Evolutionary conservation across 2,113 vertebrate species (phyloP).

Genomic region (Psettodes erumei): DNA sequence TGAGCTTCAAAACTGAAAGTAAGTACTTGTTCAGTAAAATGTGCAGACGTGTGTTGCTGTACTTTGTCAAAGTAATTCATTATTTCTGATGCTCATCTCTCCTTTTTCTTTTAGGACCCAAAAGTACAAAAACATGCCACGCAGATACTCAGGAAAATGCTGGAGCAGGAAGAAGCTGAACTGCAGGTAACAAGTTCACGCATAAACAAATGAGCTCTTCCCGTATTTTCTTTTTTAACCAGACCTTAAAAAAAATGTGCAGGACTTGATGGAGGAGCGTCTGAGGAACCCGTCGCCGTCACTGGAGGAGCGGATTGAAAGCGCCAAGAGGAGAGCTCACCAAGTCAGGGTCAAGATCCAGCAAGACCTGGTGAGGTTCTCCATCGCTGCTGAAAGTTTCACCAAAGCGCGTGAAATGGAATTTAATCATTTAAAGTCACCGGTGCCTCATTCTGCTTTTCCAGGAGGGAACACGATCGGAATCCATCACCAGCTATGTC

Average conservation of each 20-base stretch:
- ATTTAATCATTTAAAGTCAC: too few species aligned
- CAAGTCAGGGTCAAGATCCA: slow-evolving; percentile 92
- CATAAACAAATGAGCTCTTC: not conserved
- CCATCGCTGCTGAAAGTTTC: not conserved
- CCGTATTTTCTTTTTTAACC: too few species aligned
- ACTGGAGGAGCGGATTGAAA: slow-evolving; percentile 89
- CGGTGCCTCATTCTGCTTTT: not conserved
- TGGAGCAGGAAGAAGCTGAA: slow-evolving; percentile 93
- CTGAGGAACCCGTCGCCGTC: slow-evolving; percentile 83
- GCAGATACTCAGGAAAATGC: slow-evolving; percentile 93
- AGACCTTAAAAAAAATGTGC: not conserved
- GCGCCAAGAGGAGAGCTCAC: slow-evolving; percentile 87
- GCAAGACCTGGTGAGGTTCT: slow-evolving; percentile 83
- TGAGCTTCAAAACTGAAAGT: not conserved
- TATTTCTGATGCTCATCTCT: not conserved
- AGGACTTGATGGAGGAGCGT: slow-evolving; percentile 87
- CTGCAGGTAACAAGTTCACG: slow-evolving; percentile 84
- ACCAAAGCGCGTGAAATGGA: too few species aligned
- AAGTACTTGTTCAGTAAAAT: not conserved
- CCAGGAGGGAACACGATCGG: slow-evolving; percentile 77
- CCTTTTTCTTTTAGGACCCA: slow-evolving; percentile 81
- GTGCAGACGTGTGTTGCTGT: too few species aligned
- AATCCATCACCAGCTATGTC: slow-evolving; percentile 70
- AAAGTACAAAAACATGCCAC: slow-evolving; percentile 92
- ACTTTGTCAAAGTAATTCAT: not conserved